Conservation (phyloP, 2,888 invertebrate species). For the Notodonta ziczac region DNA sequence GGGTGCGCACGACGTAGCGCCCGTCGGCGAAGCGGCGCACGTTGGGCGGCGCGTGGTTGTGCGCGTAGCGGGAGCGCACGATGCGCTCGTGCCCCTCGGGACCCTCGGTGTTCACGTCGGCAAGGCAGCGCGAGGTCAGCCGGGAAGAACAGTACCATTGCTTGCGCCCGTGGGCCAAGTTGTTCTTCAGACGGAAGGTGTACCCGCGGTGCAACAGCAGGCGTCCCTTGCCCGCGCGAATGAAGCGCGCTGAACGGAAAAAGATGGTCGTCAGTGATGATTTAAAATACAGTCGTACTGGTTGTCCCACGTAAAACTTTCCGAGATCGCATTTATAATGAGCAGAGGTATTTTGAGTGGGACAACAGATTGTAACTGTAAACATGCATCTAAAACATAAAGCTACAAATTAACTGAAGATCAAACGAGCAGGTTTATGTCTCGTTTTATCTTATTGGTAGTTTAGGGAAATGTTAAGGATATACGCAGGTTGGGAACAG, state of each 20-base stretch:
- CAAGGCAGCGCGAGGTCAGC: slow-evolving; percentile 77
- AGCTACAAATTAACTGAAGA: slow-evolving; percentile 1
- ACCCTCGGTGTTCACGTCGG: slow-evolving; percentile 79
- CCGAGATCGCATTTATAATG: neutral
- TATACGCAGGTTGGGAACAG: slow-evolving; percentile 11
- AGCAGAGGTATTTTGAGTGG: slow-evolving; percentile 15
- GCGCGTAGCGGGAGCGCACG: slow-evolving; percentile 77
- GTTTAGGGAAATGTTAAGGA: slow-evolving; percentile 6
- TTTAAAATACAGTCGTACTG: slow-evolving; percentile 1
- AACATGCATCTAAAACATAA: slow-evolving; percentile 19
- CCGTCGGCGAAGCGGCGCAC: slow-evolving; percentile 80
- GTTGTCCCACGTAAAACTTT: slow-evolving; percentile 20
- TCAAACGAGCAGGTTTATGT: slow-evolving; percentile 6
- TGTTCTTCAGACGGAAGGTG: slow-evolving; percentile 80
- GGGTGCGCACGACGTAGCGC: slow-evolving; percentile 79
- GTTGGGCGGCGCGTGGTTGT: slow-evolving; percentile 80
- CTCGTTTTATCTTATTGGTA: slow-evolving; percentile 2
- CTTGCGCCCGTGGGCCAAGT: slow-evolving; percentile 80
- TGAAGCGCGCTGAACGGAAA: slow-evolving; percentile 72
- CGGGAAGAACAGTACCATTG: slow-evolving; percentile 82
- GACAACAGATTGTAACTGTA: slow-evolving; percentile 15
- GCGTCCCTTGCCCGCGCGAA: slow-evolving; percentile 78
- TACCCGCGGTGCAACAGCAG: slow-evolving; percentile 77
- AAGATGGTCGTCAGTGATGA: slow-evolving; percentile 5
- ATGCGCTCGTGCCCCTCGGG: slow-evolving; percentile 81